Percentiles rank a stretch among this genome's conserved stretches.
Conservation (phyloP, 2,797 vertebrate genomes). For the Ibycter americanus region DNA sequence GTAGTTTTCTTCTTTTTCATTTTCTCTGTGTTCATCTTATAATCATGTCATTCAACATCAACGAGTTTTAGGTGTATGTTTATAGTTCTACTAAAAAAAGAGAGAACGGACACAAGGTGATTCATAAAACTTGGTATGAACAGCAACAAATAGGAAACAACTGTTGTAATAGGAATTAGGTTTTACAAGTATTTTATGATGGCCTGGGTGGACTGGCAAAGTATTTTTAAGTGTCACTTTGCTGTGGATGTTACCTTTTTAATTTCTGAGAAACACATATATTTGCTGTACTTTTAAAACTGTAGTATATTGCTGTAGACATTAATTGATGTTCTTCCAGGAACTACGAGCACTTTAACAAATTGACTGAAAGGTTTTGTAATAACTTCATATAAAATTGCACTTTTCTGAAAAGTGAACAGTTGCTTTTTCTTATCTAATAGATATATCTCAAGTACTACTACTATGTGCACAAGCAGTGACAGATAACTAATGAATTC, state of each 20-base stretch:
- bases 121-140: background rate
- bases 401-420: background rate
- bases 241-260: background rate
- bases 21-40: background rate
- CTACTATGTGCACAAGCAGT: background rate
- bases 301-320: background rate
- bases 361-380: slow-evolving; percentile 31
- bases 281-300: background rate
- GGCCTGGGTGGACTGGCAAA: background rate
- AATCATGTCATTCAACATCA: background rate
- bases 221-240: background rate
- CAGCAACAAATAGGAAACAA: background rate
- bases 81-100: background rate
- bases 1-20: background rate
- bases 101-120: background rate
- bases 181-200: background rate
- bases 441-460: background rate
- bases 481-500: background rate
- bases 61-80: background rate
- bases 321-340: background rate
- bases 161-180: background rate
- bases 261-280: background rate
- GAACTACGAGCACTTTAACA: background rate
- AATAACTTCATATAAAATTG: background rate
- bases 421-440: background rate